Evolutionary conservation across 2,888 invertebrate species (phyloP), one percentile per base, ranked within the genome.

Genomic region (Pseudolycoriella hygida): DNA sequence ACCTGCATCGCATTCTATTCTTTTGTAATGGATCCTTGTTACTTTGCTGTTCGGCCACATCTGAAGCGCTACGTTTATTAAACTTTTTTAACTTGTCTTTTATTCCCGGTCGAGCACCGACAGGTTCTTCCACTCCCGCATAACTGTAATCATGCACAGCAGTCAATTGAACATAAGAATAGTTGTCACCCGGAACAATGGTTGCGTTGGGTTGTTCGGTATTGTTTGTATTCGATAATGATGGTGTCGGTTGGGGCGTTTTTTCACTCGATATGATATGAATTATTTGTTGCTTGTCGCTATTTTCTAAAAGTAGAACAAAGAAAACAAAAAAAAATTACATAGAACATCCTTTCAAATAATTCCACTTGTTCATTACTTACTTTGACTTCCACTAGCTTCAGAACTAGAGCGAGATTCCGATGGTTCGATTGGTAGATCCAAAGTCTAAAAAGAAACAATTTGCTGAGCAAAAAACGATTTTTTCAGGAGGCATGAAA

Each of bases 81-180:
- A 82, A 56, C 46, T 69, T 71, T 59, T 83, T 84, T 34, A 82
- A 56, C 46, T 69, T 71, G 3, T 75, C 74, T 15, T 72, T 72
- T 59, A 73, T 58, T 54, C 71, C 72, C 40, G 69, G 64, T 15
- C 69, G 62, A 43, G 59, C 56, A 52, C 61, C 60, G 45, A 61
- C 61, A 31, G 65, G 65, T 52, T 66, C 63, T 47, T 66, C 66
- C 44, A 61, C 62, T 51, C 64, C 60, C 30, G 89, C 88, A 66
- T 92, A 90, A 54, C 83, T 80, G 67, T 90, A 92, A 6, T 45
- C 42, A 60, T 69, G 70, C 51, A 78, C 77, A 50, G 82, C 75
- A 40, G 80, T 78, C 53, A 89, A 70, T 58, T 87, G 84, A 48
- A 90, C 88, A 61, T 89, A 88, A 20, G 86, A 80, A 64, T 84